Evolutionary conservation across 2,113 vertebrate species (phyloP).

Genomic region (Stigmatopora argus): DNA sequence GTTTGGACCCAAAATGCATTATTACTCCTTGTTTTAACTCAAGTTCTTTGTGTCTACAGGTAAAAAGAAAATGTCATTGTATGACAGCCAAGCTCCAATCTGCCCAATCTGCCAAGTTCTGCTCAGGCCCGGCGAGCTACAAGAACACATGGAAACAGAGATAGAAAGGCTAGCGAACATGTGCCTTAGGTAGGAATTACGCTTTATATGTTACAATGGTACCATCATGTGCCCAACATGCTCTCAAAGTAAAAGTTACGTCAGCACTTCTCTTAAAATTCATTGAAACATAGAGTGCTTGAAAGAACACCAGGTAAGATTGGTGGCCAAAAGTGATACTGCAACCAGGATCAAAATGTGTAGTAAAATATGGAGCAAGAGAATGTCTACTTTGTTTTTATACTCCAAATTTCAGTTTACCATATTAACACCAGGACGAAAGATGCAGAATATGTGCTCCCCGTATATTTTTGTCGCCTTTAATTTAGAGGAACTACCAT

Average conservation of each 20-base stretch:
- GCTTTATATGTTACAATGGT: neutral
- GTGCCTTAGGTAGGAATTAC: constrained; percentile 81
- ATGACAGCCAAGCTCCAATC: constrained; percentile 94
- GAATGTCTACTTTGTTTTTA: too few species aligned
- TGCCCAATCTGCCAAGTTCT: constrained; percentile 98
- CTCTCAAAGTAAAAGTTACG: neutral
- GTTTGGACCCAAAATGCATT: neutral
- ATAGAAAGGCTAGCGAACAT: constrained; percentile 88
- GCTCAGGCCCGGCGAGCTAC: constrained; percentile 89
- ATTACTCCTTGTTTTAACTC: neutral
- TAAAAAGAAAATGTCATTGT: constrained; percentile 93
- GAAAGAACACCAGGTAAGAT: too few species aligned
- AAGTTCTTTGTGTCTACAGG: constrained; percentile 65
- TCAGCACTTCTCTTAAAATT: neutral
- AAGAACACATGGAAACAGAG: constrained; percentile 98
- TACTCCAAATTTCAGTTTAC: too few species aligned
- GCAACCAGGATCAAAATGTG: too few species aligned
- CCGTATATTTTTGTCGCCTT: too few species aligned
- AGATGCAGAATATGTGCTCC: too few species aligned
- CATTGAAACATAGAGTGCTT: neutral
- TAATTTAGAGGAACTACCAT: too few species aligned
- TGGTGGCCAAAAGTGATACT: too few species aligned
- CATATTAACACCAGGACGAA: too few species aligned
- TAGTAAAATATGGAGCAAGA: too few species aligned
- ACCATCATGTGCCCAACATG: neutral